Evolutionary conservation across 2,113 vertebrate species (phyloP).

Genomic region (Romanogobio albipinnatus): DNA sequence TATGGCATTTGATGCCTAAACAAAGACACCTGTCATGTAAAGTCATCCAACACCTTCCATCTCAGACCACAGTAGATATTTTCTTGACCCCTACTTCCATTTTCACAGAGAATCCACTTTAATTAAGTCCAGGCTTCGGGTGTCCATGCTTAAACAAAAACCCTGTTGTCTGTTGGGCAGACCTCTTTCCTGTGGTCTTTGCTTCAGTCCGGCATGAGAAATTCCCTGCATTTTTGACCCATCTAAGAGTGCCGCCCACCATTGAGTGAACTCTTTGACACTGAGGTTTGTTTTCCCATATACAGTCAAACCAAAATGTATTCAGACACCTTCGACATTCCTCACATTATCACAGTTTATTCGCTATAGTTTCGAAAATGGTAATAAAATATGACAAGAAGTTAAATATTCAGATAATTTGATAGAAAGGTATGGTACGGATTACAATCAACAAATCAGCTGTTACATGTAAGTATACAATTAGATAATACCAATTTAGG

Average conservation of each 20-base stretch:
- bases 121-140: conserved; percentile 49
- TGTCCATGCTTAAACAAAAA: conserved; percentile 50
- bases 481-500: too few relatives aligned
- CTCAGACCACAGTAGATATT: conserved; percentile 44
- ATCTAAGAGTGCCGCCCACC: neutral
- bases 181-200: conserved; percentile 49
- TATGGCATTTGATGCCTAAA: neutral
- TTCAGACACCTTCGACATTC: too few relatives aligned
- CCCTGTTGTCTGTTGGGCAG: conserved; percentile 51
- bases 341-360: too few relatives aligned
- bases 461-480: too few relatives aligned
- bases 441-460: too few relatives aligned
- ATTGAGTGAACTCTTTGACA: neutral
- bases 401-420: too few relatives aligned
- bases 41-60: neutral
- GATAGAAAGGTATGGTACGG: too few relatives aligned
- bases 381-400: too few relatives aligned
- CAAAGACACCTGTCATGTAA: neutral
- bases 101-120: conserved; percentile 50
- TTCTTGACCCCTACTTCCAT: conserved; percentile 59
- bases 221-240: conserved; percentile 65
- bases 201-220: conserved; percentile 50
- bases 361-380: too few relatives aligned
- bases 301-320: too few relatives aligned
- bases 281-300: neutral